Base-by-base conservation (phyloP, 2,888 invertebrate species). In the Ormia ochracea region DNA sequence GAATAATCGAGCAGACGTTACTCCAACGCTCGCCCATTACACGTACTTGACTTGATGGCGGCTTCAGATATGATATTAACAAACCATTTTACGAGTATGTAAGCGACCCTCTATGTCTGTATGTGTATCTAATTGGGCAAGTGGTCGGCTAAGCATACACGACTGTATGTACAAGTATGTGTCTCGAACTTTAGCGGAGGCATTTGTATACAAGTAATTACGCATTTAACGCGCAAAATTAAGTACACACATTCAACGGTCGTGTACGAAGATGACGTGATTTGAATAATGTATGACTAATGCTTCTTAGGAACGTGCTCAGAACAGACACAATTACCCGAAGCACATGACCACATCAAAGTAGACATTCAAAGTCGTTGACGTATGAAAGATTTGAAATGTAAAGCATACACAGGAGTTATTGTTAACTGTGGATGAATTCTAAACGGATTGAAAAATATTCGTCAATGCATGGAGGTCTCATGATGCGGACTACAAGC, bases 191-290 rank as follows among this genome's bases (percentile, higher is more conserved):
- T 43, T 45, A 10, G 6, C 5, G 21, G n/a, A 33, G n/a, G 4
- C 26, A 36, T 23, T 54, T 38, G n/a, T 31, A 17, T 48, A 19
- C 58, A 6, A 19, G 1, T 36, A 59, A 72, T 23, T 23, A 33
- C 28, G 6, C 21, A 68, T 78, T 74, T 74, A 69, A 78, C 63
- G 69, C 69, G 58, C 36, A 58, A 61, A 48, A 56, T 50, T 59
- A 41, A 52, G 45, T 59, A 75, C 74, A n/a, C n/a, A n/a, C n/a
- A 50, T 63, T 78, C 63, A 63, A 74, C 58, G 12, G 3, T 38
- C 38, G 10, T 58, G 45, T 45, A 70, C 48, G 19, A 69, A 65
- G 52, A 70, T 65, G 59, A 79, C 79, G 79, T 79, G 66, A 75
- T 70, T 54, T 79, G 75, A 70, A 75, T 75, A 79, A 36, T 43